These are phyloP conservation scores for Dipodomys ordii DNA, from an alignment of 2,113 vertebrate genomes.

Conservation along the genomic window DNA sequence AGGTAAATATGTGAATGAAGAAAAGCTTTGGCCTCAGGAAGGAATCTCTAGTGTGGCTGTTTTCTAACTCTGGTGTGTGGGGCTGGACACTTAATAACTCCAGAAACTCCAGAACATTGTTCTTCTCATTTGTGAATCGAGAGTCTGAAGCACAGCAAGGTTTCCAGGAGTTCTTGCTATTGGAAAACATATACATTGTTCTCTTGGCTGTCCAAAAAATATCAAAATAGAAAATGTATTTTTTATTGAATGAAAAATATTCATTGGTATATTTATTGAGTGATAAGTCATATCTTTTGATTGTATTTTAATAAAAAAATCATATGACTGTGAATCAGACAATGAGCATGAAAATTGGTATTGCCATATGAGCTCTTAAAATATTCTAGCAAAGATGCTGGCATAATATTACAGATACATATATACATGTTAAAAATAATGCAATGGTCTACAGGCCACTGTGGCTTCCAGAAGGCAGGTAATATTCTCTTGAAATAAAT, in stretches of 20 bases:
- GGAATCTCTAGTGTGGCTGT: not conserved
- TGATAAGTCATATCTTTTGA: not conserved
- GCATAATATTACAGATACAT: not conserved
- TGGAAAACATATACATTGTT: not conserved
- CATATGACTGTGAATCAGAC: not conserved
- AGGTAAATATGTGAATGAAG: not conserved
- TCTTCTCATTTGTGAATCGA: not conserved
- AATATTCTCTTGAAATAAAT: not conserved
- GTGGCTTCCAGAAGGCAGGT: not conserved
- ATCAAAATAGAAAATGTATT: not conserved
- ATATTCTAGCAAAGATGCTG: not conserved
- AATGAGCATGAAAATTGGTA: not conserved
- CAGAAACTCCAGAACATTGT: too few relatives aligned
- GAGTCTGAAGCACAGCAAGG: not conserved
- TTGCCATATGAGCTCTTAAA: not conserved
- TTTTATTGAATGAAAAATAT: not conserved
- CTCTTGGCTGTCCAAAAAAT: not conserved
- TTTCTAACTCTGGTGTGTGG: not conserved
- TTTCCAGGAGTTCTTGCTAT: not conserved
- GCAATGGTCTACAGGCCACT: not conserved
- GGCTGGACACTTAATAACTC: not conserved
- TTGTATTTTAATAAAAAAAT: conserved; percentile 23
- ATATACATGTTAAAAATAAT: not conserved
- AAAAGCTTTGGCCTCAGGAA: not conserved
- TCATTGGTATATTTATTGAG: not conserved